Evolutionary conservation across 2,113 vertebrate species (phyloP).

Genomic region (Chelonoidis abingdonii): DNA sequence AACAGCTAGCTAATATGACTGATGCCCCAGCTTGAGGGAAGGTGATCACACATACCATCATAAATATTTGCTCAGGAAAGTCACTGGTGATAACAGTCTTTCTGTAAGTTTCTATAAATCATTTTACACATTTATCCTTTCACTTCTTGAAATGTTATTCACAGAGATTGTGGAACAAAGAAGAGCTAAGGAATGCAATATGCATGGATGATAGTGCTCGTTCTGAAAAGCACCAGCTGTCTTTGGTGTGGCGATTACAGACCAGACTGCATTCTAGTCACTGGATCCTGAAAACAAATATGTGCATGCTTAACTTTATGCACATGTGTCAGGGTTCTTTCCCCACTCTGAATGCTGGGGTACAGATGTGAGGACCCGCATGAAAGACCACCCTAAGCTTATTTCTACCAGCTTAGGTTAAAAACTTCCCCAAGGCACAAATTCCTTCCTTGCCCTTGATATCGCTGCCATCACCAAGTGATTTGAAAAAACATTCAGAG

Average conservation of each 20-base stretch:
- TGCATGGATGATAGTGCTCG: neutral
- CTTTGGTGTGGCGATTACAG: rapidly evolving
- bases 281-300: rapidly evolving
- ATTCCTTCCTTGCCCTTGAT: too few species aligned
- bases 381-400: too few species aligned
- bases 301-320: rapidly evolving
- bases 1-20: rapidly evolving
- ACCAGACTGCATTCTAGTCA: neutral
- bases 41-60: neutral
- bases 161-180: neutral
- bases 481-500: too few species aligned
- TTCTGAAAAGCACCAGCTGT: neutral
- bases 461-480: too few species aligned
- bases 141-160: neutral
- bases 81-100: neutral
- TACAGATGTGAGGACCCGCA: too few species aligned
- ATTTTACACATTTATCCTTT: neutral
- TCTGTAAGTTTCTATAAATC: neutral
- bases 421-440: too few species aligned
- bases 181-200: neutral
- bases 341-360: too few species aligned
- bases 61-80: neutral
- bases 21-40: neutral
- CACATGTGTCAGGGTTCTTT: too few species aligned
- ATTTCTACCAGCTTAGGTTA: too few species aligned